Base-by-base conservation (phyloP, 2,797 vertebrate genomes). In the Cyclura pinguis region DNA sequence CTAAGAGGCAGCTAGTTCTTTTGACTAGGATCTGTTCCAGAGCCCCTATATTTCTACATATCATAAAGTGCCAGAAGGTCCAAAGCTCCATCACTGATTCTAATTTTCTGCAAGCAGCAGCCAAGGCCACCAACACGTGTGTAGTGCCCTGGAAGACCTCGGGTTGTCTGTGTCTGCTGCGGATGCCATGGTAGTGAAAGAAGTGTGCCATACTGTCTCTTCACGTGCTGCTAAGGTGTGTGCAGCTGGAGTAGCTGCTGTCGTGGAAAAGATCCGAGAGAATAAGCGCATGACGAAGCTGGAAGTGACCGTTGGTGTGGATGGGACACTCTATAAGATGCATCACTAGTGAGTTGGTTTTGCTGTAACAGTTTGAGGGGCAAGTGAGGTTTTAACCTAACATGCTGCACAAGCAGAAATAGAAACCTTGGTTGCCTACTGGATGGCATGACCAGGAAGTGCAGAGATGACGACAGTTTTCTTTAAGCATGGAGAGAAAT, bases 251-350 rank as follows among this genome's bases (percentile, higher is more conserved):
- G 52, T 98, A 93, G 97, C 97, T 0, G 97, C 97, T 0, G 96
- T 98, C 84, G 97, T 95, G 72, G 97, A 98, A 93, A 97, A 97
- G 96, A 98, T 98, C 55, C 89, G 97, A 59, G 95, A 97, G 91
- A 98, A 93, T 91, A 92, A 93, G 0, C 95, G 93, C 18, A 86
- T 96, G 91, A 88, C 93, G 0, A 76, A 87, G 47, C 91, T 98
- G 86, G 59, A 59, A 0, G 73, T 97, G 82, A 96, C 96, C 0
- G 96, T 98, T 3, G 97, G 97, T 0, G 97, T 97, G 59, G 97
- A 98, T 0, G 97, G 97, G 81, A 97, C 97, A 20, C 94, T 98
- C 80, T 98, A 97, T 94, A 98, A 97, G 90, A 80, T 97, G 89
- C 97, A 97, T 72, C 97, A 97, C 0, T 50, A 81, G 97, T 98